Base-by-base conservation (phyloP, 2,113 vertebrate species). In the Fulica atra region DNA sequence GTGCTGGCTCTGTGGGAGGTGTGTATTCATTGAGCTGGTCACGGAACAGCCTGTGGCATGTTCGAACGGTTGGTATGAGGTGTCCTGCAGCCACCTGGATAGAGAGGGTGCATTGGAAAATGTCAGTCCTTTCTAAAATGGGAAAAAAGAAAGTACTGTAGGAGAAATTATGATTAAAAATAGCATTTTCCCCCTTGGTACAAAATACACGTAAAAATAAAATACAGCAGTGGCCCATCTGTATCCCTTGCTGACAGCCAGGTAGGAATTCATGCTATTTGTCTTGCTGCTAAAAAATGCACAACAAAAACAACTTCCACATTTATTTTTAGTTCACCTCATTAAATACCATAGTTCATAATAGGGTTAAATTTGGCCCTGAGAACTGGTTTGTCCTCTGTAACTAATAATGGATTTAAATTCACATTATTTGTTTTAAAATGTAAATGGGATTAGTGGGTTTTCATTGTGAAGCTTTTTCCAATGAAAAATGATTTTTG, bases 171-270 rank as follows among this genome's bases (percentile, higher is more conserved):
- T 36, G 26, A 50, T 61, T 92, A 81, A 96, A 89, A 84, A 78
- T 29, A 80, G 9, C 25, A 15, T 73, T 94, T 89, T 2, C 15
- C 12, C 10, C 6, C 9, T 91, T 29, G 20, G 54, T 66, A 54
- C 17, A 70, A 93, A 92, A 81, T 35, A 44, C 4, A 89, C 59
- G 59, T 70, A 59, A 87, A 94, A 91, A 93, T 61, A 79, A 93
- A 79, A 86, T 56, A 69, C 17, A 64, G 0, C 4, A 6, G 9
- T 86, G 44, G 89, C 24, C 19, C 38, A 12, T 57, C 63, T 88
- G 9, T 18, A 61, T 48, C 11, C 65, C 69, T 86, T 33, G 19
- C 65, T 82, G 74, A 73, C 19, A 82, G 50, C 4, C 46, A 66
- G 59, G 46, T 85, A 54, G 0, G 0, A 80, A 80, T 77, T 90